These are phyloP conservation scores for Tigriopus californicus DNA, from an alignment of 2,888 invertebrate genomes.

Conservation along the genomic window DNA sequence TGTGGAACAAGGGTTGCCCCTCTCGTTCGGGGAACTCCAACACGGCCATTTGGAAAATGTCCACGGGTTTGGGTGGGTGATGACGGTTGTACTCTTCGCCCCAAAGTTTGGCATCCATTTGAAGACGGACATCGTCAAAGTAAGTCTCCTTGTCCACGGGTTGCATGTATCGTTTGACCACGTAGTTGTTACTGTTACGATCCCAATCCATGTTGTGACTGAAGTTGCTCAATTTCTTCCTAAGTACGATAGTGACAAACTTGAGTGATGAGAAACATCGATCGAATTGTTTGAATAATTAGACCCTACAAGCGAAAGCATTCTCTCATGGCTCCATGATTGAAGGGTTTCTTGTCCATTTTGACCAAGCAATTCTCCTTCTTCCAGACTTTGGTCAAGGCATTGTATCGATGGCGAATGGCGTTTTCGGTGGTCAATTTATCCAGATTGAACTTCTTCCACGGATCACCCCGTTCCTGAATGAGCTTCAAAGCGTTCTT, in stretches of 20 bases:
- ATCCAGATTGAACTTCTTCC: constrained; percentile 32
- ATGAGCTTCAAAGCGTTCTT: neutral
- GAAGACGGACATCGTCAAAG: constrained; percentile 35
- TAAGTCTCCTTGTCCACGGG: constrained; percentile 32
- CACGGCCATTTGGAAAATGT: constrained; percentile 37
- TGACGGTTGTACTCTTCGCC: constrained; percentile 38
- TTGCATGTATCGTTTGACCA: constrained; percentile 35
- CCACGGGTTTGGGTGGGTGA: constrained; percentile 39
- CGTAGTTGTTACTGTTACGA: constrained; percentile 33
- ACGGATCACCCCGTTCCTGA: constrained; percentile 28
- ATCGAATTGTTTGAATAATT: neutral
- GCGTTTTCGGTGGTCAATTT: constrained; percentile 29
- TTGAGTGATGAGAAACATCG: neutral
- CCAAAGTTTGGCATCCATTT: constrained; percentile 39
- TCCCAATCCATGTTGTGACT: constrained; percentile 29
- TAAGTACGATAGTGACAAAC: constrained; percentile 20
- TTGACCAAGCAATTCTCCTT: constrained; percentile 33
- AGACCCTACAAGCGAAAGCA: constrained; percentile 35
- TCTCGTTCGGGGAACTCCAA: constrained; percentile 32
- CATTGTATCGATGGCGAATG: constrained; percentile 33
- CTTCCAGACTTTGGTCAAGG: constrained; percentile 32
- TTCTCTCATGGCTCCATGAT: constrained; percentile 36
- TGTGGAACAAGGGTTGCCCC: constrained; percentile 30
- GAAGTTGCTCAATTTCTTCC: constrained; percentile 32
- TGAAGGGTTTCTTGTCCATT: constrained; percentile 33